Evolutionary conservation across 1,140 invertebrate species (phyloP).

Genomic region (Grapholita molesta): DNA sequence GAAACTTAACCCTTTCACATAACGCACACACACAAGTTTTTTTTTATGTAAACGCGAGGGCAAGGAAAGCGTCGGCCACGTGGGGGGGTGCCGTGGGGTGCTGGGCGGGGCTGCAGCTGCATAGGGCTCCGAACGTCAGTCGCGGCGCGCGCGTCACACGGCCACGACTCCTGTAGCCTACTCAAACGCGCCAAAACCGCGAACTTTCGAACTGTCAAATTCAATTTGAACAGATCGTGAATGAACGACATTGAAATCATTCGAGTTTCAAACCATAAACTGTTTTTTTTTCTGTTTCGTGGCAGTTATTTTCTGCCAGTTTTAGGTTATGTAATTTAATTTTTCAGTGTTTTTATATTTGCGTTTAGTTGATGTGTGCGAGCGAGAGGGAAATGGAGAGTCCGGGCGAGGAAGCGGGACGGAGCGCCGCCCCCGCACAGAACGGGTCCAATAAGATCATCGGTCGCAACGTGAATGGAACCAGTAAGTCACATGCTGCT

Average conservation of each 20-base stretch:
- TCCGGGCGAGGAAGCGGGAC: constrained; percentile 70
- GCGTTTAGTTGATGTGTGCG: constrained; percentile 70
- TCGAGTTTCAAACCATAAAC: neutral
- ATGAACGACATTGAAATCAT: constrained; percentile 3
- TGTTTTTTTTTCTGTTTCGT: neutral
- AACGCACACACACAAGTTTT: constrained; percentile 21
- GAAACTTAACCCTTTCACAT: constrained; percentile 15
- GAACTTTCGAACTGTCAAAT: constrained; percentile 12
- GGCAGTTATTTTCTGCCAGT: neutral
- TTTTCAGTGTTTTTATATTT: constrained; percentile 45
- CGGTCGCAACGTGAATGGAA: constrained; percentile 73
- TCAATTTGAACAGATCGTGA: constrained; percentile 3
- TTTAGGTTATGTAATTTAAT: constrained; percentile 3
- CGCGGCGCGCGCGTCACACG: constrained; percentile 52
- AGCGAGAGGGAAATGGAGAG: constrained; percentile 73
- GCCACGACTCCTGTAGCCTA: constrained; percentile 36
- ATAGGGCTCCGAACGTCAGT: constrained; percentile 58
- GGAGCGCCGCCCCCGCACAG: constrained; percentile 47
- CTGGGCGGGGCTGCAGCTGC: constrained; percentile 71
- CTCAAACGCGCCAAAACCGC: neutral
- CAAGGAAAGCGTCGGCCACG: constrained; percentile 51
- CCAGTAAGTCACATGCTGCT: constrained; percentile 62
- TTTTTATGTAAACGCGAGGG: constrained; percentile 59
- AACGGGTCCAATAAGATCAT: constrained; percentile 75
- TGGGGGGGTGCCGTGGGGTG: constrained; percentile 52